phyloP scores from a whole-genome alignment of 2,797 vertebrate species.

The Darevskia mixta region DNA sequence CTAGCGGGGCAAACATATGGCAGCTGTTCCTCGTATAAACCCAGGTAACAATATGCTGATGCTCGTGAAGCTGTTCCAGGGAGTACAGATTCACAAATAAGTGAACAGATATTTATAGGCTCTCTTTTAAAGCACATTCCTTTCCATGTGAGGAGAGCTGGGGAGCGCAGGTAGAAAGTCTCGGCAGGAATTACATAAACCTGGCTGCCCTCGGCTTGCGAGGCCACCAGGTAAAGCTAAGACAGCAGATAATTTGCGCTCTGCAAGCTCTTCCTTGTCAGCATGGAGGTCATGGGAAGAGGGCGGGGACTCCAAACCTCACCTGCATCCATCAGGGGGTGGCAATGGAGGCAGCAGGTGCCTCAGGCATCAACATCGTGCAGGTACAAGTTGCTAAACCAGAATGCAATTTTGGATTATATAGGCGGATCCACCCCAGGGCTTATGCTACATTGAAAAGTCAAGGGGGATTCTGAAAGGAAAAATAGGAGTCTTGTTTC shows the following conservation, averaged over 20 bases:
- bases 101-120: slow-evolving; percentile 40
- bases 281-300: too few relatives aligned
- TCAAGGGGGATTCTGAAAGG: too few relatives aligned
- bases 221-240: not conserved
- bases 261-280: not conserved
- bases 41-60: slow-evolving; percentile 9
- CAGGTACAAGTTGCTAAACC: not conserved
- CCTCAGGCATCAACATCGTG: not conserved
- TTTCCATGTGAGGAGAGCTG: not conserved
- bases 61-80: not conserved
- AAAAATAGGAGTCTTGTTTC: too few relatives aligned
- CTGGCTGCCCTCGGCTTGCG: not conserved
- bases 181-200: slow-evolving; percentile 16
- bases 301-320: not conserved
- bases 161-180: not conserved
- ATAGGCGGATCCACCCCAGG: too few relatives aligned
- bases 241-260: too few relatives aligned
- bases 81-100: slow-evolving; percentile 18
- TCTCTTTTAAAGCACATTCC: slow-evolving; percentile 17
- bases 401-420: too few relatives aligned
- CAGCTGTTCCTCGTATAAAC: slow-evolving; percentile 16
- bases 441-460: too few relatives aligned
- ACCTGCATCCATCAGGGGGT: not conserved
- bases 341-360: not conserved
- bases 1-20: slow-evolving; percentile 3